Conservation (phyloP, 2,888 invertebrate genomes). For the Lepas anatifera region DNA sequence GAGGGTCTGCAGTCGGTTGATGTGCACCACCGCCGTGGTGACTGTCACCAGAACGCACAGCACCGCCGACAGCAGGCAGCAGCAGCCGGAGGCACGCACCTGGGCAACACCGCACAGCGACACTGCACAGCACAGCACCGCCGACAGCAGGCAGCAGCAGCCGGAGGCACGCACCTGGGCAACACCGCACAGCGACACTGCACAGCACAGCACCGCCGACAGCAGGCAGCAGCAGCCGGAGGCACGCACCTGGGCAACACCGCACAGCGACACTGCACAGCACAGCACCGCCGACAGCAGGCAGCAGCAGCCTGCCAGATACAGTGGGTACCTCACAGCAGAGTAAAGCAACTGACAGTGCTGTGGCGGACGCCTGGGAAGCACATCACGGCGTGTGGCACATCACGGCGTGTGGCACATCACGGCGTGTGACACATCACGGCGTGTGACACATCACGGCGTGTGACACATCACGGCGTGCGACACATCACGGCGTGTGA, state of each 20-base stretch:
- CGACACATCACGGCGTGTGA: too few species aligned
- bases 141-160: conserved; percentile 72
- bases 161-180: conserved; percentile 77
- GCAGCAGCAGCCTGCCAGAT: conserved; percentile 75
- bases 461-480: too few species aligned
- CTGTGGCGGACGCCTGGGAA: neutral
- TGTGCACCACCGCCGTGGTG: conserved; percentile 81
- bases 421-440: too few species aligned
- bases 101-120: conserved; percentile 62
- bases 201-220: conserved; percentile 72
- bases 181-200: conserved; percentile 67
- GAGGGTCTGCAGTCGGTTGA: conserved; percentile 70
- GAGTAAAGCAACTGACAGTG: neutral
- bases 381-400: too few species aligned
- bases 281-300: conserved; percentile 75
- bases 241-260: conserved; percentile 68
- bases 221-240: conserved; percentile 77
- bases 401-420: too few species aligned
- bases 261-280: conserved; percentile 68
- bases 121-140: conserved; percentile 71
- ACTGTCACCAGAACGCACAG: conserved; percentile 79
- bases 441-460: too few species aligned
- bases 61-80: conserved; percentile 71
- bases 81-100: conserved; percentile 80
- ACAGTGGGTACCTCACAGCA: conserved; percentile 67